A percentile compares a stretch with the other conserved stretches of the same genome.
Evolutionary conservation across 2,113 vertebrate genomes (phyloP).

Genomic region (Jacana jacana): DNA sequence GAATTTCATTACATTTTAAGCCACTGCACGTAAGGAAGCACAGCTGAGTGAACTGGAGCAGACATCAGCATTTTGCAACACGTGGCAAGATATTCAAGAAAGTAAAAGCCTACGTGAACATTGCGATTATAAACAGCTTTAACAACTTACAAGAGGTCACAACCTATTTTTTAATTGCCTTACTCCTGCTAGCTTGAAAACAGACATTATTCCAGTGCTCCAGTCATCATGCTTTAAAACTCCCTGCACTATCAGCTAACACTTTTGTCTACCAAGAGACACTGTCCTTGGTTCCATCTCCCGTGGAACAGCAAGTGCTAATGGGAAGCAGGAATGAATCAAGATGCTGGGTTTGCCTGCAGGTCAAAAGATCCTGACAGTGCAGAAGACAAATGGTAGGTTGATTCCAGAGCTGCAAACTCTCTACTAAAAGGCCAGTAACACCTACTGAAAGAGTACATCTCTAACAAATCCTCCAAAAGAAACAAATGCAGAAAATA

Average conservation of each 20-base stretch:
- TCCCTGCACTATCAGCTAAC: neutral
- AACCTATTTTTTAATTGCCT: neutral
- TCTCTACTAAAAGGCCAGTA: neutral
- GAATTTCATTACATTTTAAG: neutral
- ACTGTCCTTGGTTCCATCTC: neutral
- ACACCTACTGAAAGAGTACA: neutral
- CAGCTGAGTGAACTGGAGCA: neutral
- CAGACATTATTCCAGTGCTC: neutral
- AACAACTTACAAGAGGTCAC: neutral
- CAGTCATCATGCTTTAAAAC: neutral
- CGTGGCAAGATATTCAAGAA: neutral
- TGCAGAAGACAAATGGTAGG: neutral
- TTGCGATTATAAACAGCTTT: neutral
- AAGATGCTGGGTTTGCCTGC: neutral
- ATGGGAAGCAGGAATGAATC: neutral
- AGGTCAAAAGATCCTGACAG: neutral
- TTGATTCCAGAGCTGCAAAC: neutral
- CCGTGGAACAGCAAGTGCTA: neutral
- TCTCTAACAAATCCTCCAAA: neutral
- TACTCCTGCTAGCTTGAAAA: neutral
- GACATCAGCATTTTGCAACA: neutral
- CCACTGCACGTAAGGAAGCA: neutral
- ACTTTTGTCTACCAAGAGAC: neutral
- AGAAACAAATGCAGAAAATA: neutral
- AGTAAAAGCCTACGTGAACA: neutral